These are phyloP conservation scores for Noctua fimbriata DNA, from an alignment of 2,888 invertebrate genomes.

Conservation along the genomic window DNA sequence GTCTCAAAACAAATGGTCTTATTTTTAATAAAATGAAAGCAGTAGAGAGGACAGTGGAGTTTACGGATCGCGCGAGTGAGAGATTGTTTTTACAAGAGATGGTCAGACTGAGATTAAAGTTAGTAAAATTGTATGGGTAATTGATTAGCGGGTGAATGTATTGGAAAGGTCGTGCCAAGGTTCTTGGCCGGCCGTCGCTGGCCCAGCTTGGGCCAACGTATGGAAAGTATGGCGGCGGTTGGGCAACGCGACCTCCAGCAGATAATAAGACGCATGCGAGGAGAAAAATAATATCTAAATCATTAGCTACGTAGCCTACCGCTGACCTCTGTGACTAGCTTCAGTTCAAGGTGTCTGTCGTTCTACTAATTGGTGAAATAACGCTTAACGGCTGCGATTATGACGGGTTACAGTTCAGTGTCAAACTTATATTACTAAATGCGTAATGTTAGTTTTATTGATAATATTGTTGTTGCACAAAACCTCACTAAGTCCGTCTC, in stretches of 20 bases:
- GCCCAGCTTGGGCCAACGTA: constrained; percentile 24
- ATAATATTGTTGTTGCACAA: constrained; percentile 15
- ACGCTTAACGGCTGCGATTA: constrained; percentile 32
- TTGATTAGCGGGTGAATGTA: constrained; percentile 74
- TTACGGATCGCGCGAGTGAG: not conserved
- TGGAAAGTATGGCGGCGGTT: constrained; percentile 48
- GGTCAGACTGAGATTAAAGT: constrained; percentile 37
- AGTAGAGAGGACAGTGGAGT: constrained; percentile 35
- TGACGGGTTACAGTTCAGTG: constrained; percentile 30
- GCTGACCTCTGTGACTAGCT: constrained; percentile 57
- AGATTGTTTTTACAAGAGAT: constrained; percentile 11
- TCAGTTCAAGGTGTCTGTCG: constrained; percentile 72
- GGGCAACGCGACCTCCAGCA: constrained; percentile 70
- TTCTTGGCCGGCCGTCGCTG: constrained; percentile 55
- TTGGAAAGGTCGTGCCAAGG: constrained; percentile 80
- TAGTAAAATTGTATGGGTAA: constrained; percentile 43
- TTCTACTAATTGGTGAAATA: constrained; percentile 64
- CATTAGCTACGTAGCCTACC: constrained; percentile 62
- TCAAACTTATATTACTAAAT: constrained; percentile 13
- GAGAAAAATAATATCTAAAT: constrained; percentile 69
- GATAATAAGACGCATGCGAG: constrained; percentile 67
- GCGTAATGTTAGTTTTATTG: constrained; percentile 12
- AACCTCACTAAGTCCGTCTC: constrained; percentile 13
- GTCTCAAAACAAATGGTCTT: constrained; percentile 30
- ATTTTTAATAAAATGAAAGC: constrained; percentile 51